Evolutionary conservation across 2,888 invertebrate genomes (phyloP).

Genomic region (Volucella bombylans): DNA sequence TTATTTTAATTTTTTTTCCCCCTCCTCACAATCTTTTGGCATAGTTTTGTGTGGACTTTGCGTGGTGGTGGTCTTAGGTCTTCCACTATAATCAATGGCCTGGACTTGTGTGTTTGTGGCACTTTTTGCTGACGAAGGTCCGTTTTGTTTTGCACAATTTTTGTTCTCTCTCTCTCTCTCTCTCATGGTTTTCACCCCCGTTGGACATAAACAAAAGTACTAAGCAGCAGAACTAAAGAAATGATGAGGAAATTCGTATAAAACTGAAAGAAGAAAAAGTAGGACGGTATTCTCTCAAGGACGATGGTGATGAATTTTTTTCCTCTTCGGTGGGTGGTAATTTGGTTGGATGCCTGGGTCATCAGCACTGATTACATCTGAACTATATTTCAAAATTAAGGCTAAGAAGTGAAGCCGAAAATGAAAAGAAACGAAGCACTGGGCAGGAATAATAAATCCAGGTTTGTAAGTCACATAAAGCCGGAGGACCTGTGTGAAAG

Average conservation of each 20-base stretch:
- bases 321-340: slow-evolving; percentile 7
- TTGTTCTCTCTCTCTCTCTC: slow-evolving; percentile 9
- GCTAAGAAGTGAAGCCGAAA: slow-evolving; percentile 2
- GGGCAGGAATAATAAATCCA: slow-evolving; percentile 38
- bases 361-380: slow-evolving; percentile 68
- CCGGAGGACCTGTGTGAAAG: too few relatives aligned
- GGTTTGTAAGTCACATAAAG: slow-evolving; percentile 47
- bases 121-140: slow-evolving; percentile 44
- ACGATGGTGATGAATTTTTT: slow-evolving; percentile 59
- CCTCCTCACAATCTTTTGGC: slow-evolving; percentile 14
- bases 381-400: slow-evolving; percentile 64
- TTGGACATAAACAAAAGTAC: slow-evolving; percentile 42
- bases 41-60: slow-evolving; percentile 39
- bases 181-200: slow-evolving; percentile 6
- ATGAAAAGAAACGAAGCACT: not conserved
- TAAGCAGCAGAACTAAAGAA: slow-evolving; percentile 22
- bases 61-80: not conserved
- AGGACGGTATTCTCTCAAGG: slow-evolving; percentile 41
- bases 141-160: slow-evolving; percentile 5
- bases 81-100: not conserved
- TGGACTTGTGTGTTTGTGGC: slow-evolving; percentile 36
- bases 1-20: slow-evolving; percentile 49
- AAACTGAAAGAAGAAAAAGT: slow-evolving; percentile 11
- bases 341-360: slow-evolving; percentile 52
- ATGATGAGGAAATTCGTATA: slow-evolving; percentile 54